phyloP scores from a whole-genome alignment of 2,113 vertebrate genomes.

The Cinclus mexicanus region DNA sequence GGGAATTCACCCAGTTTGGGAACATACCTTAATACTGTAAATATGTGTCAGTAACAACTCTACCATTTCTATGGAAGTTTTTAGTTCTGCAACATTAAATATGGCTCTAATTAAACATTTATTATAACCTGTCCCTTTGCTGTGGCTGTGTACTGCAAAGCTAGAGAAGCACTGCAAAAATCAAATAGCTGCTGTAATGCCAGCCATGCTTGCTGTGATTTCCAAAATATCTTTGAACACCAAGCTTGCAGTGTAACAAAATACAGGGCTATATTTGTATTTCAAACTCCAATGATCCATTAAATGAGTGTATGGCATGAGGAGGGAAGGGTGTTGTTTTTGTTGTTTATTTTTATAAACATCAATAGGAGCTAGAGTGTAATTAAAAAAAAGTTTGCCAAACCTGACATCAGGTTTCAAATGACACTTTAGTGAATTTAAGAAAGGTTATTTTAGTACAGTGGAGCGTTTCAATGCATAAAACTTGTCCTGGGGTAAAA shows the following conservation, averaged over 20 bases:
- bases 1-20: background rate
- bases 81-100: constrained; percentile 23
- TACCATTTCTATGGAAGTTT: background rate
- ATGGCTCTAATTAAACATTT: constrained; percentile 42
- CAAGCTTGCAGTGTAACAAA: background rate
- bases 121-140: constrained; percentile 5
- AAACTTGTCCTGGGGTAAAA: background rate
- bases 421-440: background rate
- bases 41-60: background rate
- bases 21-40: background rate
- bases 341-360: background rate
- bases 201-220: background rate
- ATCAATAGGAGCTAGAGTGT: background rate
- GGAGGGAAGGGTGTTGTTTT: background rate
- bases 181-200: background rate
- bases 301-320: background rate
- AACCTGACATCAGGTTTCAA: background rate
- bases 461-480: background rate
- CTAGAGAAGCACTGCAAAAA: background rate
- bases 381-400: background rate
- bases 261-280: constrained; percentile 1
- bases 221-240: constrained; percentile 1
- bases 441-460: background rate
- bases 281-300: background rate
- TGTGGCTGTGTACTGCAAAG: background rate